Base-by-base conservation (phyloP, 2,888 invertebrate species). In the Tachina lurida region DNA sequence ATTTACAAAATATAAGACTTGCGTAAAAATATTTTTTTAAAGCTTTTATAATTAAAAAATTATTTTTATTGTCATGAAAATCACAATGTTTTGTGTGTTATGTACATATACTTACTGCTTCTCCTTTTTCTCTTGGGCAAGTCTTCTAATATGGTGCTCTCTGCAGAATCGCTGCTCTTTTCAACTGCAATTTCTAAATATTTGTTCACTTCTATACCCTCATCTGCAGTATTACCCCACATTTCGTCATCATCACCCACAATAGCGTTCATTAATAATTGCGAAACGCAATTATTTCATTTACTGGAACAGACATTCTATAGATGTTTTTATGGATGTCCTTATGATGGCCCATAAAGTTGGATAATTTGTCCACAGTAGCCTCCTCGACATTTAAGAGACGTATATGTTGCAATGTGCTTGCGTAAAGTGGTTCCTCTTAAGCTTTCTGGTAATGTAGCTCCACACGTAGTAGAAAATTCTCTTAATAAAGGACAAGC, bases 331-430 rank as follows among this genome's bases (percentile, higher is more conserved):
- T 79, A 41, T 79, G 78, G 5, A 78, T 71, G 15, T 71, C 63
- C n/a, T 78, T 78, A 15, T 78, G 78, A 19, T 78, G 78, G 5
- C 79, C 79, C 54, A 79, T 52, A 54, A 79, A 79, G n/a, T 79
- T 62, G n/a, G 71, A 71, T 17, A 79, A 43, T 43, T 22, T 52
- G 15, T 71, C 78, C 39, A 79, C 62, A 31, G 68, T 15, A 12
- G 45, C 62, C 52, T 79, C 78, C 43, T 63, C 70, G 15, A 63
- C 43, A 19, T 79, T 79, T 19, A 79, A 79, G 10, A 41, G 78
- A 58, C 52, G 79, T 79, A 22, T 79, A 63, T 2, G 71, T 79
- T n/a, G 79, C 79, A 17, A 79, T 63, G 43, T 79, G 79, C 15
- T 79, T 79, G 31, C 78, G 45, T 15, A 79, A 52, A 31, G 31